Percentiles rank a stretch among this genome's conserved stretches.
Conservation (phyloP, 2,113 vertebrate species). For the Glareola pratincola region DNA sequence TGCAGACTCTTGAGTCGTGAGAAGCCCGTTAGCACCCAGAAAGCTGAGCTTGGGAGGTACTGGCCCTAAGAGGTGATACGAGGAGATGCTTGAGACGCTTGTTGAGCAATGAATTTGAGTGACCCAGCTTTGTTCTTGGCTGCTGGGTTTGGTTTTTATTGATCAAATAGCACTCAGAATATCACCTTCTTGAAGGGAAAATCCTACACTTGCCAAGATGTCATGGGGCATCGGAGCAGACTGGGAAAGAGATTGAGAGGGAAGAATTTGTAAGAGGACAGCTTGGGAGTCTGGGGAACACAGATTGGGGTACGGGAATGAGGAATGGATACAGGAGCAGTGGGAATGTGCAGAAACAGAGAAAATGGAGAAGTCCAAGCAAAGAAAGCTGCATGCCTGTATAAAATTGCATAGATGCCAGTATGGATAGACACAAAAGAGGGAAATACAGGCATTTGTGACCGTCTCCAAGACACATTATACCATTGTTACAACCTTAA, state of each 20-base stretch:
- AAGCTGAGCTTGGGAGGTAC: neutral
- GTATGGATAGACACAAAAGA: neutral
- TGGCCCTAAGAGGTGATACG: neutral
- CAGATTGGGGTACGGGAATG: accelerated
- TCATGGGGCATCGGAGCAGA: neutral
- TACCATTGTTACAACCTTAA: neutral
- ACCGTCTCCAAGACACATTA: neutral
- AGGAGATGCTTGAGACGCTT: neutral
- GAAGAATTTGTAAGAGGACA: neutral
- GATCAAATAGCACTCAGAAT: neutral
- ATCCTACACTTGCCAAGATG: neutral
- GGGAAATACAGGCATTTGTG: neutral
- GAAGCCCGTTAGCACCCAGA: neutral
- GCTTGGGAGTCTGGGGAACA: neutral
- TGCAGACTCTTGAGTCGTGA: neutral
- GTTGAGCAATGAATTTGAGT: neutral
- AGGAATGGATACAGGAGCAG: neutral
- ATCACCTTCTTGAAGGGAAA: neutral
- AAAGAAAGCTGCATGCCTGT: neutral
- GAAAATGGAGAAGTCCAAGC: neutral
- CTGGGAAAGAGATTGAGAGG: neutral
- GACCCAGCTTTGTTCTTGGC: neutral
- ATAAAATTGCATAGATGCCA: neutral
- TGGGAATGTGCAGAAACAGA: neutral
- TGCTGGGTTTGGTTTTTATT: neutral